Evolutionary conservation across 2,797 vertebrate species (phyloP).

Genomic region (Neosilurus mollespiculum): DNA sequence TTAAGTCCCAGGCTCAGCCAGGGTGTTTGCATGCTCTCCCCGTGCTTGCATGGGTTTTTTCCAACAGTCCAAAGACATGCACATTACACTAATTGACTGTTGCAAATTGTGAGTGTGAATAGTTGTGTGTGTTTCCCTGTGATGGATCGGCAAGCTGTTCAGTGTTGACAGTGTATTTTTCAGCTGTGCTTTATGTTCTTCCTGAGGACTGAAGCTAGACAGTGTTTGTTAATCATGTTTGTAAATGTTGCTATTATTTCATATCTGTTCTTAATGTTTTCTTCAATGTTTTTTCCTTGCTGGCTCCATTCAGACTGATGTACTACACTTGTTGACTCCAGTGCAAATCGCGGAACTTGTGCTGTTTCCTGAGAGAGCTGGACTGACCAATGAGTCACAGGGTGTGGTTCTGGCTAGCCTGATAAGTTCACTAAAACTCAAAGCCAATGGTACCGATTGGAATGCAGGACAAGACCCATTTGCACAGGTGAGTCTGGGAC

Average conservation of each 20-base stretch:
- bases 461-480: conserved; percentile 46
- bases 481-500: conserved; percentile 57
- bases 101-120: no score
- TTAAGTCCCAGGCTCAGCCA: no score
- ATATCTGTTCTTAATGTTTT: background rate
- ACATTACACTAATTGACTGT: no score
- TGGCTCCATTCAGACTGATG: conserved; percentile 66
- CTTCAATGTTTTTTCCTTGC: background rate
- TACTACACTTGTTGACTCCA: conserved; percentile 71
- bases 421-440: conserved; percentile 6
- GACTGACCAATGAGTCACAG: conserved; percentile 65
- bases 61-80: no score
- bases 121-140: no score
- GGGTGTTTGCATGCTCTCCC: no score
- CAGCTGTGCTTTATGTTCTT: background rate
- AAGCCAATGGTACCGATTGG: conserved; percentile 10
- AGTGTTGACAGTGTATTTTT: no score
- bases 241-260: background rate
- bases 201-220: background rate
- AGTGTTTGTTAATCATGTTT: background rate
- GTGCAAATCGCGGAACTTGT: conserved; percentile 74
- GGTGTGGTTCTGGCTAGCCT: conserved; percentile 69
- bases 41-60: no score
- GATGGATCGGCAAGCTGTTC: no score
- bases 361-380: conserved; percentile 60